Evolutionary conservation across 1,140 invertebrate genomes (phyloP).

Genomic region (Heliconius himera): DNA sequence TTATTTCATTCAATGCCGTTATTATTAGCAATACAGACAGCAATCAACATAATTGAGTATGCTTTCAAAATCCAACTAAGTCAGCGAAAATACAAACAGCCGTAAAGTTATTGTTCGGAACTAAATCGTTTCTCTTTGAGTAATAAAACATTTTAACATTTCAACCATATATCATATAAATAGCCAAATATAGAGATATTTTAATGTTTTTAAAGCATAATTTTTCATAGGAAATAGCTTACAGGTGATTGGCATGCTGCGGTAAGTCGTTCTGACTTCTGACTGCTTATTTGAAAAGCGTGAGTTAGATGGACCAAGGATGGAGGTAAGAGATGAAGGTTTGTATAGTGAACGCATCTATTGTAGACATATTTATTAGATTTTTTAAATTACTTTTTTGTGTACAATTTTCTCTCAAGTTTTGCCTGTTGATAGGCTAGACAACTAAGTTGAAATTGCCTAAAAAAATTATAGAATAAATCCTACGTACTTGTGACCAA

Average conservation of each 20-base stretch:
- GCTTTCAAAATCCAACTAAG: constrained; percentile 25
- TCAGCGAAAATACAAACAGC: constrained; percentile 29
- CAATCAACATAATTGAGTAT: constrained; percentile 22
- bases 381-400: too few relatives aligned
- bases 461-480: too few relatives aligned
- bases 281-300: neutral
- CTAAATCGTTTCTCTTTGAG: constrained; percentile 21
- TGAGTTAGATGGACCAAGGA: neutral
- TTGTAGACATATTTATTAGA: too few relatives aligned
- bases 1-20: constrained; percentile 14
- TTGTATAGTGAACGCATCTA: neutral
- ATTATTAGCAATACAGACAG: constrained; percentile 30
- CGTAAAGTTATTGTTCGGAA: constrained; percentile 9
- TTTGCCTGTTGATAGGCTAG: too few relatives aligned
- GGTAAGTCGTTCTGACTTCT: neutral
- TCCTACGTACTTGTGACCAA: too few relatives aligned
- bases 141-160: constrained; percentile 25
- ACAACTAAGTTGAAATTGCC: too few relatives aligned
- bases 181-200: neutral
- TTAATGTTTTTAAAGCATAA: neutral
- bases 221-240: constrained; percentile 3
- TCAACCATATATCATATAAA: neutral
- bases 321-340: too few relatives aligned
- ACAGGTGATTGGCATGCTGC: neutral
- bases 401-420: too few relatives aligned